phyloP scores from a whole-genome alignment of 2,888 invertebrate genomes.

The Cynaeus angustus region DNA sequence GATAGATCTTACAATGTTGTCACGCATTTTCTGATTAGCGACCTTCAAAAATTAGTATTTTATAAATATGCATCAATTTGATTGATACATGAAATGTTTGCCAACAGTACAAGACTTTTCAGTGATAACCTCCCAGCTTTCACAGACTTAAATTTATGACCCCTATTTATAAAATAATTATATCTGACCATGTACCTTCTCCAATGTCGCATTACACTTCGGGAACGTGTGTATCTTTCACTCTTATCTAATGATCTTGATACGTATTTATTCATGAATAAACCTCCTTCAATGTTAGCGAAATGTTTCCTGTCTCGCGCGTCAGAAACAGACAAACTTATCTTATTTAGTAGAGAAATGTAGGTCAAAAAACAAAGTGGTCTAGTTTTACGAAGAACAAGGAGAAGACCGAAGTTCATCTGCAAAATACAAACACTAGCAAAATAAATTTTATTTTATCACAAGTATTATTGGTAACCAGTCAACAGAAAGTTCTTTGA shows the following conservation, averaged over 20 bases:
- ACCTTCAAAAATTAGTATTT: too few relatives aligned
- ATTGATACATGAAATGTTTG: slow-evolving; percentile 9
- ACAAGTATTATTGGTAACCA: slow-evolving; percentile 69
- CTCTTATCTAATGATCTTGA: slow-evolving; percentile 11
- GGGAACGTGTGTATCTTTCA: not conserved
- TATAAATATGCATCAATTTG: not conserved
- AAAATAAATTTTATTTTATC: slow-evolving; percentile 28
- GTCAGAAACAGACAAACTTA: slow-evolving; percentile 12
- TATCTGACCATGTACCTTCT: slow-evolving; percentile 2
- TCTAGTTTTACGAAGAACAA: slow-evolving; percentile 11
- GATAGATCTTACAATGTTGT: not conserved
- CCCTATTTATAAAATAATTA: slow-evolving; percentile 9
- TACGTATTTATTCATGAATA: not conserved
- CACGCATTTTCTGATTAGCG: too few relatives aligned
- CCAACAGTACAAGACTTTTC: not conserved
- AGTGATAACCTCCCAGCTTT: slow-evolving; percentile 1
- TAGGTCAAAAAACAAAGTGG: slow-evolving; percentile 10
- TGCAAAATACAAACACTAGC: not conserved
- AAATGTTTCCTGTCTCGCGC: slow-evolving; percentile 15
- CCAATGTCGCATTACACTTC: slow-evolving; percentile 5
- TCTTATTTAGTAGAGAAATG: slow-evolving; percentile 4
- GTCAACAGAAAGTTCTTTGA: slow-evolving; percentile 69
- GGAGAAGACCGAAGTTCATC: not conserved
- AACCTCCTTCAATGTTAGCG: not conserved
- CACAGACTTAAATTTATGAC: not conserved